These are phyloP conservation scores for Meloidogyne chitwoodi DNA, from an alignment of 1,140 invertebrate species.

Conservation along the genomic window DNA sequence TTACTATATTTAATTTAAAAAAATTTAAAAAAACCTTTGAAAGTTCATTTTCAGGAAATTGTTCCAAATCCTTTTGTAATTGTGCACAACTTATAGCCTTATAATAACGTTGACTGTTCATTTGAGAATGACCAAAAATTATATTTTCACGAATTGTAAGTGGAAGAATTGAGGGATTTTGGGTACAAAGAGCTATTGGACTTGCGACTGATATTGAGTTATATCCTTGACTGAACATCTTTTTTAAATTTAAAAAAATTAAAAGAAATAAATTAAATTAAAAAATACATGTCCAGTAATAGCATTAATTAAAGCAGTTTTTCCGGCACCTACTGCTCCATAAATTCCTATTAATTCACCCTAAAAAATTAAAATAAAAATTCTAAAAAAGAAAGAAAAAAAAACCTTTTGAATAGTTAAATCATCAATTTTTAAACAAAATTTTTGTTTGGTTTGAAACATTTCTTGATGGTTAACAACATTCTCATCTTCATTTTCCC, in stretches of 20 bases:
- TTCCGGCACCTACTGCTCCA: constrained; percentile 70
- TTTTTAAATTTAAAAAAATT: constrained; percentile 19
- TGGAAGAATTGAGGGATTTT: constrained; percentile 70
- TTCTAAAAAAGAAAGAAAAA: neutral
- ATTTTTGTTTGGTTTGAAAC: too few species aligned
- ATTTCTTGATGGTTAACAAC: too few species aligned
- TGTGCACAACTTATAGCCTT: constrained; percentile 60
- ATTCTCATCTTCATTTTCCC: neutral
- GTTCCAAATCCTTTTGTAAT: constrained; percentile 62
- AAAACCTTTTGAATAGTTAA: constrained; percentile 13
- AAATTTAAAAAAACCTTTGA: constrained; percentile 66
- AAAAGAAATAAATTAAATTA: neutral
- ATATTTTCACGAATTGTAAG: constrained; percentile 71
- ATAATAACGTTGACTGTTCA: constrained; percentile 65
- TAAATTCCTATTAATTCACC: constrained; percentile 69
- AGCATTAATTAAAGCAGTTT: constrained; percentile 68
- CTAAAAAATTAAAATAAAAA: constrained; percentile 50
- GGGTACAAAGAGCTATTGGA: constrained; percentile 68
- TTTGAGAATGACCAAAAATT: constrained; percentile 66
- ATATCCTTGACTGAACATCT: constrained; percentile 59
- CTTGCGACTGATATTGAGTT: constrained; percentile 67
- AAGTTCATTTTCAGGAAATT: constrained; percentile 68
- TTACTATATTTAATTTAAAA: constrained; percentile 19
- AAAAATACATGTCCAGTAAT: constrained; percentile 66
- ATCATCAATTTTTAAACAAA: constrained; percentile 22